A percentile compares a stretch with the other conserved stretches of the same genome.
phyloP scores from a whole-genome alignment of 35 echinoderm and acorn worm species.

The Ophioderma brevispina region DNA sequence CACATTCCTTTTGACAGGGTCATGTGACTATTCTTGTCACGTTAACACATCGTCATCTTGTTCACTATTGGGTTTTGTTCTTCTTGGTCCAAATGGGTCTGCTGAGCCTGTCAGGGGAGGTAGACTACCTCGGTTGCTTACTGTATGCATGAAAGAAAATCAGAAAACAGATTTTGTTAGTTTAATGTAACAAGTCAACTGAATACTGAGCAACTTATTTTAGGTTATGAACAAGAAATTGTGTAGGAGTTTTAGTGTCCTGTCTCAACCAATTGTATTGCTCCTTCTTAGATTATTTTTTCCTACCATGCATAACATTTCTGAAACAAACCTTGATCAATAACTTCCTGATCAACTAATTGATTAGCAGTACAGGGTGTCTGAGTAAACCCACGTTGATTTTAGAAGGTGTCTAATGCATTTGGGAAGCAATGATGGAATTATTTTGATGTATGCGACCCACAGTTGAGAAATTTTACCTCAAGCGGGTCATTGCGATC shows the following conservation, averaged over 20 bases:
- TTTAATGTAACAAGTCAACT: not conserved
- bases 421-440: too few relatives aligned
- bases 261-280: not conserved
- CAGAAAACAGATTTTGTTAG: not conserved
- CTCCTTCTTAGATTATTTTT: too few relatives aligned
- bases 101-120: not conserved
- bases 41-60: slow-evolving; percentile 71
- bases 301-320: too few relatives aligned
- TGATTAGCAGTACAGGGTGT: too few relatives aligned
- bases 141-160: not conserved
- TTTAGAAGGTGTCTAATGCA: too few relatives aligned
- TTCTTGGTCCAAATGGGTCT: slow-evolving; percentile 1
- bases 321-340: too few relatives aligned
- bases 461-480: too few relatives aligned
- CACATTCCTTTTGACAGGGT: too few relatives aligned
- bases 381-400: too few relatives aligned
- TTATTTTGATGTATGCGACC: too few relatives aligned
- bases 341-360: too few relatives aligned
- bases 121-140: not conserved
- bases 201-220: not conserved
- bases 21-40: slow-evolving; percentile 6
- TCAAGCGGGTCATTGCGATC: too few relatives aligned
- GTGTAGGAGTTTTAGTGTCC: not conserved
- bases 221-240: not conserved
- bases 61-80: slow-evolving; percentile 59